Evolutionary conservation across 2,797 vertebrate species (phyloP), one percentile per base, ranked within the genome.

Genomic region (Microtus obscurus): DNA sequence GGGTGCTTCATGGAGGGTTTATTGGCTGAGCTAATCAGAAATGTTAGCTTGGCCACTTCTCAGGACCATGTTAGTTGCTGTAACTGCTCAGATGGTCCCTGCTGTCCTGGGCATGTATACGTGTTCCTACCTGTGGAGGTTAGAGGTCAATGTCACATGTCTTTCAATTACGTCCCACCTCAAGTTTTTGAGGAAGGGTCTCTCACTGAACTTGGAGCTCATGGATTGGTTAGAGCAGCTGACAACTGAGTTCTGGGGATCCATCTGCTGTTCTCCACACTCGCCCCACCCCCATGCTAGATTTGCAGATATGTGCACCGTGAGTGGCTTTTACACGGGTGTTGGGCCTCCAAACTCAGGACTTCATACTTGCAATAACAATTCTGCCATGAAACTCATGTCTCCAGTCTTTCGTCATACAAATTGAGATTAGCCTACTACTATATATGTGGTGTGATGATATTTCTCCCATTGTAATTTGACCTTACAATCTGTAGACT

Each of bases 251-350:
- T 63, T 43, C 4, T 27, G 31, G 80, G 7, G 14, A 3, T 31
- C 5, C 5, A 21, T 34, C 3, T 83, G 17, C 34, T 43, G 7
- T 31, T 6, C 10, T 65, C 27, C 81, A 45, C 29, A 34, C 59
- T 45, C 45, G 8, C 5, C 10, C 1, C 17, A 34, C 4, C 61
- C 0, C 29, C 10, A 23, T 48, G 29, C 40, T 48, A 3, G 10
- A 85, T 67, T 34, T 65, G 65, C 4, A 34, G 10, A 23, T 45
- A 7, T 31, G 31, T 65, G 61, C 40, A 48, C 21, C 29, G 8
- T 48, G 10, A 65, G 40, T 69, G 31, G 48, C 77, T n/a, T 51
- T 53, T 53, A n/a, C 63, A 16, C 69, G 43, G 31, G 19, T 69
- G 31, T 7, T 69, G 31, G 82, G 3, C 40, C n/a, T 69, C 5